These are phyloP conservation scores for Solea senegalensis DNA, from an alignment of 2,113 vertebrate genomes.

Conservation along the genomic window DNA sequence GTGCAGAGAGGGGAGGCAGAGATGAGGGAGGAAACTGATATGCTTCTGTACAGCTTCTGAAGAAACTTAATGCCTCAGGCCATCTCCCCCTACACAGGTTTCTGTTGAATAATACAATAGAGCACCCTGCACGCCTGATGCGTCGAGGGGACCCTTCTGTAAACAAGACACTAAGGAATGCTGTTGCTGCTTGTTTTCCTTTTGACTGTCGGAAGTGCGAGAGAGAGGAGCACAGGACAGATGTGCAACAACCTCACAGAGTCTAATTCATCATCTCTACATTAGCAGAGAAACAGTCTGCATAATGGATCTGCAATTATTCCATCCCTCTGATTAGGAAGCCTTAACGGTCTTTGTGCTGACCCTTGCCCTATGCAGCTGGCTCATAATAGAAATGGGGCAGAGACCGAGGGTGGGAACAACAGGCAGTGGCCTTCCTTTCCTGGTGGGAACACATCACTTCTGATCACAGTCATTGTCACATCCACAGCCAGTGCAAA, in stretches of 20 bases:
- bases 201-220: conserved; percentile 26
- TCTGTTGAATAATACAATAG: conserved; percentile 80
- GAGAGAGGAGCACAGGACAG: conserved; percentile 36
- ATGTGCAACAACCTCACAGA: conserved; percentile 28
- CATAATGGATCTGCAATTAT: conserved; percentile 57
- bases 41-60: conserved; percentile 68
- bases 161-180: conserved; percentile 68
- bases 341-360: conserved; percentile 58
- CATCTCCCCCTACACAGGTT: conserved; percentile 75
- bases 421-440: conserved; percentile 68
- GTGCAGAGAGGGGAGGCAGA: conserved; percentile 36
- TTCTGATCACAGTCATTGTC: conserved; percentile 65
- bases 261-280: conserved; percentile 57
- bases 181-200: conserved; percentile 50
- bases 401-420: conserved; percentile 56
- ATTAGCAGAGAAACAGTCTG: conserved; percentile 57
- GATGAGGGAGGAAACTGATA: conserved; percentile 59
- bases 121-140: conserved; percentile 65
- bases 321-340: conserved; percentile 60
- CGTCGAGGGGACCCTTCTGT: conserved; percentile 56
- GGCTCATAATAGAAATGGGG: conserved; percentile 68
- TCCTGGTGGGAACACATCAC: conserved; percentile 71
- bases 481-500: conserved; percentile 47
- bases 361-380: conserved; percentile 71
- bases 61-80: conserved; percentile 77